Percentiles rank a stretch among this genome's conserved stretches.
Evolutionary conservation across 37 sponge, comb jelly and placozoan genomes (phyloP).

Genomic region (Crambe crambe): DNA sequence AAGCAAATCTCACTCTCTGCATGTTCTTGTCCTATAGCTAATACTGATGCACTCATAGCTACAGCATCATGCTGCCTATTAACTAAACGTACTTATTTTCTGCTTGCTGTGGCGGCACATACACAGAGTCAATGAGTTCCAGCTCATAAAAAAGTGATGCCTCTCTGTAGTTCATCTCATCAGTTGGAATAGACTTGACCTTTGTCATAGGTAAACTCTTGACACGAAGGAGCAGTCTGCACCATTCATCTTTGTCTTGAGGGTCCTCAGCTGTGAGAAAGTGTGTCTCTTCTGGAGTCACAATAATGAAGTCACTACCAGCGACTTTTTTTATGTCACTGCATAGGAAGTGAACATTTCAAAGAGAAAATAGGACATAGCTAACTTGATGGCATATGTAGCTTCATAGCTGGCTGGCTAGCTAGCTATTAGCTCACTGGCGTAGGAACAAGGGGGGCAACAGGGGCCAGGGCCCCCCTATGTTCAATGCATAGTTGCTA

Average conservation of each 20-base stretch:
- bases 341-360: too few species aligned
- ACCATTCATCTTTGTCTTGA: conserved; percentile 83
- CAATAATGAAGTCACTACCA: conserved; percentile 63
- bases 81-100: conserved; percentile 78
- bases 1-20: too few species aligned
- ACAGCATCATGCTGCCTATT: too few species aligned
- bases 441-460: too few species aligned
- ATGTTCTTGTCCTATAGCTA: too few species aligned
- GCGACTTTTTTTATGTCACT: conserved; percentile 64
- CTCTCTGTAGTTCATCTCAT: conserved; percentile 84
- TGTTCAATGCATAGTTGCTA: too few species aligned
- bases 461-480: too few species aligned
- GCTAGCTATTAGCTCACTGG: too few species aligned
- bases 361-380: too few species aligned
- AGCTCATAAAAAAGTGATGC: conserved; percentile 80
- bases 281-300: conserved; percentile 55
- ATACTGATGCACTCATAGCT: too few species aligned
- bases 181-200: conserved; percentile 68
- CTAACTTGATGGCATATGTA: too few species aligned
- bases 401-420: too few species aligned
- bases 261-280: conserved; percentile 60
- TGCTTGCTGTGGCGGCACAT: conserved; percentile 62
- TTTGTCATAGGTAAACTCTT: conserved; percentile 68
- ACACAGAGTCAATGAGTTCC: conserved; percentile 74
- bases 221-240: conserved; percentile 72